Evolutionary conservation across 2,113 vertebrate species (phyloP).

Genomic region (Poeciliopsis prolifica): DNA sequence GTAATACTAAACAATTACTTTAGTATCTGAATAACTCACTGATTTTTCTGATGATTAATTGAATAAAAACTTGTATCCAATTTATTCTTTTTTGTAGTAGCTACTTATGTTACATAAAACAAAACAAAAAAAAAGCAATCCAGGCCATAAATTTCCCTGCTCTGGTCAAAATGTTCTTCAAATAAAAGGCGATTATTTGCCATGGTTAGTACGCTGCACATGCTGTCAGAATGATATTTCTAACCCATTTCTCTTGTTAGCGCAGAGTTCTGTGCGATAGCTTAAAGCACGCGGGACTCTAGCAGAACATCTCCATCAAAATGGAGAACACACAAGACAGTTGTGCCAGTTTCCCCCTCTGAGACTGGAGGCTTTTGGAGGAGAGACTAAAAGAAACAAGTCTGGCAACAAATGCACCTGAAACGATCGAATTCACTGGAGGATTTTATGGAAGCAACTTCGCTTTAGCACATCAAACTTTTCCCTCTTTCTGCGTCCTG

Average conservation of each 20-base stretch:
- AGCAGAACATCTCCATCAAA: slow-evolving; percentile 26
- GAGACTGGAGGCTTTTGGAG: slow-evolving; percentile 42
- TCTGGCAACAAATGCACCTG: slow-evolving; percentile 41
- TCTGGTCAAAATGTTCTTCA: neutral
- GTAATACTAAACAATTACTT: too few species aligned
- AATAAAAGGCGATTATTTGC: slow-evolving; percentile 1
- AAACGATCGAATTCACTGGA: slow-evolving; percentile 22
- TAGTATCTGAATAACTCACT: too few species aligned
- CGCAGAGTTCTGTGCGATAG: neutral
- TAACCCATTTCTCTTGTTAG: slow-evolving; percentile 1
- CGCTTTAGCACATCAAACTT: slow-evolving; percentile 5
- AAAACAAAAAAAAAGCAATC: too few species aligned
- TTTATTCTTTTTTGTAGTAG: too few species aligned
- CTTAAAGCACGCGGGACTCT: slow-evolving; percentile 16
- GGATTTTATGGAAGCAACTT: slow-evolving; percentile 26
- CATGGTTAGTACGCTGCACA: neutral
- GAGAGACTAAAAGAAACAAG: slow-evolving; percentile 43
- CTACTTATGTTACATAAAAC: too few species aligned
- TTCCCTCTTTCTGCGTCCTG: slow-evolving; percentile 6
- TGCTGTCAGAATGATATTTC: slow-evolving; percentile 34
- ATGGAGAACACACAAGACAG: slow-evolving; percentile 18
- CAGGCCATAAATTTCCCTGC: too few species aligned
- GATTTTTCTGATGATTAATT: too few species aligned
- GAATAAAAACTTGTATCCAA: too few species aligned
- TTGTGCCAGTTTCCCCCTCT: slow-evolving; percentile 18